Percentiles rank a stretch among this genome's conserved stretches.
Conservation (phyloP, 2,888 invertebrate genomes). For the Hypena proboscidalis region DNA sequence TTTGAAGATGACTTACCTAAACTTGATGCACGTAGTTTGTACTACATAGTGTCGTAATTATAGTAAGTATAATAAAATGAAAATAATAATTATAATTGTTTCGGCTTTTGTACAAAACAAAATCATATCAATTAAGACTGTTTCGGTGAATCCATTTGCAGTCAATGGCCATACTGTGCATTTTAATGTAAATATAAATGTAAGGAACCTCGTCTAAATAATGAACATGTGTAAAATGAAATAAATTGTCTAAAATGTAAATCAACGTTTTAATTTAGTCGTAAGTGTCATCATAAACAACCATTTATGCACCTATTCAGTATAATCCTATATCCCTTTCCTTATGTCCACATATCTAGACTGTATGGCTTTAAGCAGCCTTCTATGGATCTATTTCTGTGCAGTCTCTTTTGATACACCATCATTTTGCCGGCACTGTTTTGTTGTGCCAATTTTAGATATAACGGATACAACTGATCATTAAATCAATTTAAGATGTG, state of each 20-base stretch:
- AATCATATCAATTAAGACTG: constrained; percentile 69
- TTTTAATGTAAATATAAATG: constrained; percentile 78
- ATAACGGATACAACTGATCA: no score
- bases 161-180: constrained; percentile 72
- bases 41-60: constrained; percentile 52
- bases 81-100: constrained; percentile 48
- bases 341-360: no score
- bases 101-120: constrained; percentile 62
- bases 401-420: no score
- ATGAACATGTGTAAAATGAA: constrained; percentile 83
- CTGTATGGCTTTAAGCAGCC: no score
- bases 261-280: constrained; percentile 37
- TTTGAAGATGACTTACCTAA: no score
- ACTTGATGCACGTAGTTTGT: constrained; percentile 9
- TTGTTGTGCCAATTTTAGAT: no score
- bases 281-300: not conserved
- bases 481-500: no score
- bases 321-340: no score
- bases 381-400: no score
- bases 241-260: constrained; percentile 82
- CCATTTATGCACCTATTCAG: no score
- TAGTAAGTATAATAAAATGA: constrained; percentile 40
- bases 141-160: constrained; percentile 52
- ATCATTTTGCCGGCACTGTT: no score
- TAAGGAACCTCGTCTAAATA: constrained; percentile 77